Evolutionary conservation across 2,797 vertebrate species (phyloP).

Genomic region (Sciurus vulgaris): DNA sequence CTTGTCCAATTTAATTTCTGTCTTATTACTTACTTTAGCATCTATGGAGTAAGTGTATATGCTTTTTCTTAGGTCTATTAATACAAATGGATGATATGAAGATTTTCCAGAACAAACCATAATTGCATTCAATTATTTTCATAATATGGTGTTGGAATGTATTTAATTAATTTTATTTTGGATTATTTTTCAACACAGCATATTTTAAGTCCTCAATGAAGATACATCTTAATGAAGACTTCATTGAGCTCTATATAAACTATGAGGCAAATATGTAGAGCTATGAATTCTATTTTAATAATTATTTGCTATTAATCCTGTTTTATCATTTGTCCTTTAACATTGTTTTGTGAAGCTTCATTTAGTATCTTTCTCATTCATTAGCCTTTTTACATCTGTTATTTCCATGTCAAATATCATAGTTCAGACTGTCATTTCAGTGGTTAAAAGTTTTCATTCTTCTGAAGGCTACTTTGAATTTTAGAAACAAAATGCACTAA

Average conservation of each 20-base stretch:
- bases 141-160: background rate
- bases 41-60: background rate
- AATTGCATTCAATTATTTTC: background rate
- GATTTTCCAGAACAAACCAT: background rate
- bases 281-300: background rate
- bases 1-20: constrained; percentile 7
- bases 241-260: background rate
- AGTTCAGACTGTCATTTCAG: background rate
- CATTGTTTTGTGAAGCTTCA: background rate
- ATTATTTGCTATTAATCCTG: background rate
- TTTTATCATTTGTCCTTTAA: background rate
- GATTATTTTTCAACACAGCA: background rate
- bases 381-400: background rate
- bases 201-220: constrained; percentile 47
- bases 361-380: background rate
- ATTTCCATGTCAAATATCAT: background rate
- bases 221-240: background rate
- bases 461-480: constrained; percentile 44
- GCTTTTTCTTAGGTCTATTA: background rate
- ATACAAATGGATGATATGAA: background rate
- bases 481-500: constrained; percentile 46
- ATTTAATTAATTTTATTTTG: constrained; percentile 26
- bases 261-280: background rate
- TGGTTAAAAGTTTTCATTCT: constrained; percentile 39
- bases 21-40: constrained; percentile 10